These are phyloP conservation scores for Mya arenaria DNA, from an alignment of 1,140 invertebrate species.

Conservation along the genomic window DNA sequence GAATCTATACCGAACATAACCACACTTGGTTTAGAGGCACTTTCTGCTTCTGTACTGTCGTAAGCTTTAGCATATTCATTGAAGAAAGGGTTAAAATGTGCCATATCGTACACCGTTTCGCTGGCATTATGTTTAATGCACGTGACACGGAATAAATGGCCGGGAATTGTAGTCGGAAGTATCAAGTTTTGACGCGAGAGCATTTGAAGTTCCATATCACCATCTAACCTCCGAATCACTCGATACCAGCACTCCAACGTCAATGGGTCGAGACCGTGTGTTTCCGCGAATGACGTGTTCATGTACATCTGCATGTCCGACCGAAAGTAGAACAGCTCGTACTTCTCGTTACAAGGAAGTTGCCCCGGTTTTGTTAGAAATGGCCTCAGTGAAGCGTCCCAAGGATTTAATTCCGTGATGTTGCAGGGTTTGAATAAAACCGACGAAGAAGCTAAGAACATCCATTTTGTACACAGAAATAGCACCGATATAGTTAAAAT, in stretches of 20 bases:
- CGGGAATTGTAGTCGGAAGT: slow-evolving; percentile 72
- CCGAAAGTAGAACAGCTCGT: neutral
- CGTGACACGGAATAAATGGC: slow-evolving; percentile 80
- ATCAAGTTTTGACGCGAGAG: slow-evolving; percentile 67
- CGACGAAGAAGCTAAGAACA: neutral
- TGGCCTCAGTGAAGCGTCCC: slow-evolving; percentile 85
- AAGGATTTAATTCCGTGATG: slow-evolving; percentile 89
- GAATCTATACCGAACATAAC: slow-evolving; percentile 82
- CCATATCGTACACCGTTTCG: slow-evolving; percentile 62
- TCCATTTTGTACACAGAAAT: no score
- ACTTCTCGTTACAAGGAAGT: slow-evolving; percentile 82
- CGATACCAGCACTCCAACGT: slow-evolving; percentile 57
- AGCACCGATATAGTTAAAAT: no score
- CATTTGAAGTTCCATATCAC: slow-evolving; percentile 71
- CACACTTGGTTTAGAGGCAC: slow-evolving; percentile 34
- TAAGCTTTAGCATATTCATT: slow-evolving; percentile 6
- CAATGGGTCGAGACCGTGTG: slow-evolving; percentile 20
- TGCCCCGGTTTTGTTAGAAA: slow-evolving; percentile 84
- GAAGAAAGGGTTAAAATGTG: slow-evolving; percentile 59
- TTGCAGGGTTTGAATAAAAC: slow-evolving; percentile 84
- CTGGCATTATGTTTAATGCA: slow-evolving; percentile 76
- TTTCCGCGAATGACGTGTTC: neutral
- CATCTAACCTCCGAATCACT: slow-evolving; percentile 70
- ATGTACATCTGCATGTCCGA: neutral
- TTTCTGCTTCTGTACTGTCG: neutral